Evolutionary conservation across 2,113 vertebrate genomes (phyloP).

Genomic region (Prinia subflava): DNA sequence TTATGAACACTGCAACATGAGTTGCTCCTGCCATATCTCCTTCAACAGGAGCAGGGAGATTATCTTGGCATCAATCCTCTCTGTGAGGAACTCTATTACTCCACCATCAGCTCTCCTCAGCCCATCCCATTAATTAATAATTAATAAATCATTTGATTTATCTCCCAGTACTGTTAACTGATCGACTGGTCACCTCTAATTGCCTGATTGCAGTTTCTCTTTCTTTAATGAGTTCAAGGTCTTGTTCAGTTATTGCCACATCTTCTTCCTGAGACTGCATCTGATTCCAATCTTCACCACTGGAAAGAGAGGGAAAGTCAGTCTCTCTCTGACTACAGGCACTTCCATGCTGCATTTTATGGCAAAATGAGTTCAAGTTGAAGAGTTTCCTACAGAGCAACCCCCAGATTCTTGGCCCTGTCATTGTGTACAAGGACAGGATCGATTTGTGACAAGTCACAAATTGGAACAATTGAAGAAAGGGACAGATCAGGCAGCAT

Average conservation of each 20-base stretch:
- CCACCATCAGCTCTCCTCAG: background rate
- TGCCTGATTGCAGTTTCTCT: conserved; percentile 92
- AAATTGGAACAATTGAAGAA: background rate
- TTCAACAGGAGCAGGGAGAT: background rate
- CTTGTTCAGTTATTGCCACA: conserved; percentile 88
- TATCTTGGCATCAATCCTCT: background rate
- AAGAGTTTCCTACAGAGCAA: background rate
- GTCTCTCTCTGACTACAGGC: background rate
- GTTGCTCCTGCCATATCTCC: background rate
- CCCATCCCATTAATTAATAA: background rate
- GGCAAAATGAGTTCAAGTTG: background rate
- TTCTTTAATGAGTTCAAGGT: conserved; percentile 94
- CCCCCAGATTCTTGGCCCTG: background rate
- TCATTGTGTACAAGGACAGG: background rate
- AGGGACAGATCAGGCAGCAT: background rate
- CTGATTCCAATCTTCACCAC: conserved; percentile 92
- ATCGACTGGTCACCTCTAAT: conserved; percentile 83
- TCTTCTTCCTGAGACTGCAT: conserved; percentile 88
- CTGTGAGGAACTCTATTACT: background rate
- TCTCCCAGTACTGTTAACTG: background rate
- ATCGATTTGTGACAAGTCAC: background rate
- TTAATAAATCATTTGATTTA: background rate
- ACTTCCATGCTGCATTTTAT: background rate
- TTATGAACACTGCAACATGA: background rate
- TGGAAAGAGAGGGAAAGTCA: conserved; percentile 59